These are phyloP conservation scores for Ceramica pisi DNA, from an alignment of 2,888 invertebrate species.

Conservation along the genomic window DNA sequence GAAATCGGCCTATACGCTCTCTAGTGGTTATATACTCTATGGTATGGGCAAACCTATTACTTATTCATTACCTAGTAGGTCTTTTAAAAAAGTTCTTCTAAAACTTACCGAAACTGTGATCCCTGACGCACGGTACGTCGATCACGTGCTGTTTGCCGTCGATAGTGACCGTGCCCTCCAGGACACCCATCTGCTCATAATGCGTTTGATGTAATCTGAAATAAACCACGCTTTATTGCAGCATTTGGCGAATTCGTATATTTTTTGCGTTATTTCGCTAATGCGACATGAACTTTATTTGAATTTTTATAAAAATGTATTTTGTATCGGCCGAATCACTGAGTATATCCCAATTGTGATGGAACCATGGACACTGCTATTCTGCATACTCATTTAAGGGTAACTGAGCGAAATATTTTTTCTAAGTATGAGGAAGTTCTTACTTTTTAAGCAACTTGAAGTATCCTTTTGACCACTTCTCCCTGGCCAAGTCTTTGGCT, in stretches of 20 bases:
- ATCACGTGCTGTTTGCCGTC: conserved; percentile 87
- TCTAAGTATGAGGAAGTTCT: conserved; percentile 53
- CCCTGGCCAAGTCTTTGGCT: conserved; percentile 92
- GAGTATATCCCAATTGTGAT: not conserved
- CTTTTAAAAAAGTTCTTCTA: not conserved
- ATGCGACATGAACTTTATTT: no score
- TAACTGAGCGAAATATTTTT: not conserved
- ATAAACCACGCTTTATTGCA: conserved; percentile 32
- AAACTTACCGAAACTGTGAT: conserved; percentile 92
- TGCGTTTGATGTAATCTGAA: conserved; percentile 93
- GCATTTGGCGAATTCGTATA: not conserved
- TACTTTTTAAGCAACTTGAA: conserved; percentile 92
- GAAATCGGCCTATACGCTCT: no score
- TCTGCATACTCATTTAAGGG: not conserved
- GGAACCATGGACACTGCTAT: not conserved
- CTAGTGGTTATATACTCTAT: no score
- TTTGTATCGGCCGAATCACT: not conserved
- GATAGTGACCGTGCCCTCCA: conserved; percentile 90
- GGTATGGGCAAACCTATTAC: no score
- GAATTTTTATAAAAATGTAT: no score
- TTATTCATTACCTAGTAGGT: no score
- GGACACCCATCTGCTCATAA: conserved; percentile 94
- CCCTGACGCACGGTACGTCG: conserved; percentile 92
- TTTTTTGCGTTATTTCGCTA: not conserved
- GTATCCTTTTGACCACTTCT: conserved; percentile 92